These are phyloP conservation scores for Malacoraja senta DNA, from an alignment of 2,797 vertebrate species.

Conservation along the genomic window DNA sequence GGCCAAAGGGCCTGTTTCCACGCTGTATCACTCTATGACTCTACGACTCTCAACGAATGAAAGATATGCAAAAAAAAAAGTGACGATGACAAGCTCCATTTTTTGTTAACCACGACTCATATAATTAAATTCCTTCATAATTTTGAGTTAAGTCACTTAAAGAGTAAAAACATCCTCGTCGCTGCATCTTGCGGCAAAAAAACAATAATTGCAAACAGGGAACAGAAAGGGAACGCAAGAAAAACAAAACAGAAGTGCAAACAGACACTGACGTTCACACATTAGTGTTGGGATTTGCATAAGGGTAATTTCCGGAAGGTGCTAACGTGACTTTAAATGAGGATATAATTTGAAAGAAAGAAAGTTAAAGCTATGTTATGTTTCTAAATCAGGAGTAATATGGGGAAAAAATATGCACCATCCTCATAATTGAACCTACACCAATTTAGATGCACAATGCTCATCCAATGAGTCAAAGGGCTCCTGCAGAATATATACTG, in stretches of 20 bases:
- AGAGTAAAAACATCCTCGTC: neutral
- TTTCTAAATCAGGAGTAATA: neutral
- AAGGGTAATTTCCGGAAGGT: neutral
- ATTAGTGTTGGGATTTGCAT: conserved; percentile 14
- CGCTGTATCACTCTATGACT: too few relatives aligned
- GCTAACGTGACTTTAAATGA: neutral
- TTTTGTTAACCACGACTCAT: neutral
- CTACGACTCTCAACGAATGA: too few relatives aligned
- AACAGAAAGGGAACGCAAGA: neutral
- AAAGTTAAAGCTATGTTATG: neutral
- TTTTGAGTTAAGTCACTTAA: neutral
- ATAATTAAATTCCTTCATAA: neutral
- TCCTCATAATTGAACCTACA: neutral
- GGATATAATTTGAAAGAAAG: neutral
- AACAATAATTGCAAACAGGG: neutral
- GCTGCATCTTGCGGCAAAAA: neutral
- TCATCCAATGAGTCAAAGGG: neutral
- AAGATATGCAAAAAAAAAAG: too few relatives aligned
- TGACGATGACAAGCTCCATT: too few relatives aligned
- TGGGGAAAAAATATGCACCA: neutral
- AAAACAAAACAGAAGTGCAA: neutral
- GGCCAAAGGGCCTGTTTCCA: too few relatives aligned
- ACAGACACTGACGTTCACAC: conserved; percentile 7
- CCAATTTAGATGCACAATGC: neutral
- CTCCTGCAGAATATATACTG: neutral